Evolutionary conservation across 2,888 invertebrate genomes (phyloP), one percentile per base, ranked within the genome.

Genomic region (Elmis aenea): DNA sequence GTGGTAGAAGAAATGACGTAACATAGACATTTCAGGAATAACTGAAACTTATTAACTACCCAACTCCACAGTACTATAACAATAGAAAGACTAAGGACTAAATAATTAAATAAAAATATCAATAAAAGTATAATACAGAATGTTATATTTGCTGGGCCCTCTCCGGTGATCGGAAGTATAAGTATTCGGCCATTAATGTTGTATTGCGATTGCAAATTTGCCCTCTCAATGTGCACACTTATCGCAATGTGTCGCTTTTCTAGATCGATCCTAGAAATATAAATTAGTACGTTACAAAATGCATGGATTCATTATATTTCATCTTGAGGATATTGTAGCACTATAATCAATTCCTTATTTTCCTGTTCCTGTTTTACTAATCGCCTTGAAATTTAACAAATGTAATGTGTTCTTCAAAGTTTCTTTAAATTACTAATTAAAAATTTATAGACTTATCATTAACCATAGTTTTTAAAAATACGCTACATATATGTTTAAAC

Each of bases 141-240:
- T 0, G 52, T 58, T 9, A 62, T 48, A 33, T 59, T 58, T 3
- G 55, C 52, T 3, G 55, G 57, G n/a, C 64, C 64, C 20, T 52
- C 42, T 29, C 62, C 64, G n/a, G 45, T 46, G 20, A 64, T 55
- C 0, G 58, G 56, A 11, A 64, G 34, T 14, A 60, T 43, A n/a
- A 62, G 37, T 22, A 64, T 51, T 38, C 54, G 50, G 9, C 62
- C 65, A 16, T 57, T 52, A 3, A 64, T 53, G 11, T 56, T 55
- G 33, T 64, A 65, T 5, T 55, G 33, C 3, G 55, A 52, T 10
- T 45, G 20, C 4, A 64, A 26, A 9, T 46, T 49, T 10, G 55
- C 23, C 1, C 15, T 20, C 3, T 53, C 48, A 5, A 52, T 43
- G 12, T 31, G 4, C 3, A 55, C 22, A 1, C 41, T 30, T 0